These are phyloP conservation scores for Mamestra configurata DNA, from an alignment of 1,140 invertebrate species.

Conservation along the genomic window DNA sequence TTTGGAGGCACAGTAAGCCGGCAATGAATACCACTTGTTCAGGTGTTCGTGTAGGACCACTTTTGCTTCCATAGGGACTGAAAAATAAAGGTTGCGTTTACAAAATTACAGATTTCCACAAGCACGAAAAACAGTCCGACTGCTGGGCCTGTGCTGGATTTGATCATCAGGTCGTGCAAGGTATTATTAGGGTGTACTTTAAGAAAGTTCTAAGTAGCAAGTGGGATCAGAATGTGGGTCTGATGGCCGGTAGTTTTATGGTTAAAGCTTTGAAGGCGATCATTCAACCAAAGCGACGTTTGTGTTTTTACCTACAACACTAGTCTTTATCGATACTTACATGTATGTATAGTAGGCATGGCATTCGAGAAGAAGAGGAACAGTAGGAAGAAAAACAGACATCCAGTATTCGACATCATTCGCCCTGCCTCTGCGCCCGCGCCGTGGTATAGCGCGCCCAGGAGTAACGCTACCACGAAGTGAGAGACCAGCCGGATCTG, in stretches of 20 bases:
- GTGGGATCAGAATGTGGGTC: too few relatives aligned
- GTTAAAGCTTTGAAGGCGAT: too few relatives aligned
- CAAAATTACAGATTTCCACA: background rate
- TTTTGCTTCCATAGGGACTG: slow-evolving; percentile 95
- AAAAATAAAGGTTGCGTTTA: slow-evolving; percentile 55
- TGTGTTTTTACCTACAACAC: background rate
- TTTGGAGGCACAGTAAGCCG: slow-evolving; percentile 95
- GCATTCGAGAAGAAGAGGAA: slow-evolving; percentile 96
- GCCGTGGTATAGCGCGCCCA: slow-evolving; percentile 94
- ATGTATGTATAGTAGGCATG: slow-evolving; percentile 96
- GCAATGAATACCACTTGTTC: slow-evolving; percentile 96
- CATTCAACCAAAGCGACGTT: too few relatives aligned
- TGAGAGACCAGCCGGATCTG: slow-evolving; percentile 92
- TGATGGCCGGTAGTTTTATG: too few relatives aligned
- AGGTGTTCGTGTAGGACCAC: slow-evolving; percentile 96
- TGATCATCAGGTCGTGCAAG: too few relatives aligned
- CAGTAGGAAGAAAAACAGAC: slow-evolving; percentile 94
- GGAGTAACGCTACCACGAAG: slow-evolving; percentile 92
- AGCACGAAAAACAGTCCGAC: background rate
- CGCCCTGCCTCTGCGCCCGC: slow-evolving; percentile 94
- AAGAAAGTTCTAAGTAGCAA: too few relatives aligned
- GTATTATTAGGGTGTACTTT: too few relatives aligned
- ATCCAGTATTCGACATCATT: slow-evolving; percentile 93
- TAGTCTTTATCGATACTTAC: slow-evolving; percentile 91
- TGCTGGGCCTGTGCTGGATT: too few relatives aligned